Base-by-base conservation (phyloP, 1,140 invertebrate species). In the Heliconius melpomene region DNA sequence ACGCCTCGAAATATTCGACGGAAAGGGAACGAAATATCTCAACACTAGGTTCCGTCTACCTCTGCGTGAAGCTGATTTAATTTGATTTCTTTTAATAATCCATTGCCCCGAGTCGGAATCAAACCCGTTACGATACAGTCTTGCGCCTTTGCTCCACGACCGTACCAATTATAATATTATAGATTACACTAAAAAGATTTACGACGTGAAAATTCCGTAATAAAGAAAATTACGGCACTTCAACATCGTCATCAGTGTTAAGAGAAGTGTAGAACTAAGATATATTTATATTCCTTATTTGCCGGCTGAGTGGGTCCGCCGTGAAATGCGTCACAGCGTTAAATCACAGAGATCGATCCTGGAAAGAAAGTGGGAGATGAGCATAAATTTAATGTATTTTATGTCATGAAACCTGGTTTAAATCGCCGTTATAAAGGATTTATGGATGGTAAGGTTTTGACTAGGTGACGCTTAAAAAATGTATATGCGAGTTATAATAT, bases 251-350 rank as follows among this genome's bases (percentile, higher is more conserved):
- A 77, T 77, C 75, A 77, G 26, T 77, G 66, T 77, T 70, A 77
- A 77, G 60, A 72, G 66, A 77, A 77, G 75, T 77, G 75, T 50
- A 38, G 60, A 70, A 46, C 75, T 77, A 71, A 77, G 60, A 71
- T 77, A 77, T 77, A 71, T 71, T 77, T 77, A 77, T 77, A 77
- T 77, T 77, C 23, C 75, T 77, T 77, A 77, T 77, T 77, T 77
- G 66, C 66, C 75, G 75, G 60, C 66, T 77, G 36, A 77, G 40
- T 60, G 75, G 16, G 26, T 71, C 60, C n/a, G 57, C 75, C 57
- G 66, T 77, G 71, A 77, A 77, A 40, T 77, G 75, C 75, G 75
- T 77, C 66, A 77, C 38, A 52, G 60, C 75, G 75, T 77, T 77
- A 77, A 77, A 77, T 77, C 75, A 71, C 75, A 77, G 26, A 26